phyloP scores from a whole-genome alignment of 2,888 invertebrate species.

The Cosmia pyralina region DNA sequence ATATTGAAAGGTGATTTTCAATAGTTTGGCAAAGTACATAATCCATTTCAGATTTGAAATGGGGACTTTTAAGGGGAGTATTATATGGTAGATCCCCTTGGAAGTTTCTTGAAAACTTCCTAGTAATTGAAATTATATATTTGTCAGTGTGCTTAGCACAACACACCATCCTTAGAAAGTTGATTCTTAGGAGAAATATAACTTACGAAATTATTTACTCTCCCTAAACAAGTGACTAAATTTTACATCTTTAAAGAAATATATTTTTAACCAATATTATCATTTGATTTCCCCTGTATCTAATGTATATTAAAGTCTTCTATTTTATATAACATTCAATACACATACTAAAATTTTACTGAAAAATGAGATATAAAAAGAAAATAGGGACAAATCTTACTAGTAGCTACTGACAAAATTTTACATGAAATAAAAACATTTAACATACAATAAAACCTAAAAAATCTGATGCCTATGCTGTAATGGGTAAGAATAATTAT shows the following conservation, averaged over 20 bases:
- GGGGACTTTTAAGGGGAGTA: constrained; percentile 36
- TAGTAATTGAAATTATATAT: constrained; percentile 54
- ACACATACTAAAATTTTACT: constrained; percentile 67
- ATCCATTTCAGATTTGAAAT: constrained; percentile 54
- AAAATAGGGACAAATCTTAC: constrained; percentile 63
- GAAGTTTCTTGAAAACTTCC: constrained; percentile 52
- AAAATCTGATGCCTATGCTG: constrained; percentile 75
- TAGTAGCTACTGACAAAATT: constrained; percentile 70
- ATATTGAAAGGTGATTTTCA: constrained; percentile 54
- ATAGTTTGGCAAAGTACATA: constrained; percentile 57
- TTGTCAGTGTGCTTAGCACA: constrained; percentile 63
- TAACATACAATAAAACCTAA: constrained; percentile 69
- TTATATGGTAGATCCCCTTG: constrained; percentile 31
- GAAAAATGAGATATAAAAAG: constrained; percentile 61
- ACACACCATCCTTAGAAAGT: constrained; percentile 70
- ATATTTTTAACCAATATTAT: constrained; percentile 67
- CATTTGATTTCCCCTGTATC: constrained; percentile 74
- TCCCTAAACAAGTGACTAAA: constrained; percentile 67
- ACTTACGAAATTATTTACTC: constrained; percentile 76
- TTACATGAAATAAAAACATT: constrained; percentile 71
- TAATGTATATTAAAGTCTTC: constrained; percentile 69
- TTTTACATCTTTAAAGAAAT: constrained; percentile 65
- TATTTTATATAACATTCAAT: constrained; percentile 64
- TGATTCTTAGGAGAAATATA: constrained; percentile 80
- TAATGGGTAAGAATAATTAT: constrained; percentile 73